Conservation (phyloP, 2,113 vertebrate species). For the Gallinago jamesoni region DNA sequence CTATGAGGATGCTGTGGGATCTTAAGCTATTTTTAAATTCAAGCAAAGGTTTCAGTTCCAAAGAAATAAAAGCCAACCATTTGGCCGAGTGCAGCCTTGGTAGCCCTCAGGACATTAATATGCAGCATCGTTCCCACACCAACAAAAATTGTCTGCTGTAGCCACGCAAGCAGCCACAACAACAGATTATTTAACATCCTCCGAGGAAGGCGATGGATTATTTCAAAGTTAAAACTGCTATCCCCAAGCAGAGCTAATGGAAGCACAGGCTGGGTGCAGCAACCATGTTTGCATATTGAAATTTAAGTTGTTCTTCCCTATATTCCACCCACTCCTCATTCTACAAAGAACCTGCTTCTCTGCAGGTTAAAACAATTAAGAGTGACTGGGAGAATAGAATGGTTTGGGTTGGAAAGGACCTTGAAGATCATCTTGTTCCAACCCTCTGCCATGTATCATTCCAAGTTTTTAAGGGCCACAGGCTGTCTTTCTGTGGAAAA, state of each 20-base stretch:
- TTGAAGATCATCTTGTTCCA: not conserved
- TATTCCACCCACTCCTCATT: not conserved
- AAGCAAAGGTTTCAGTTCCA: not conserved
- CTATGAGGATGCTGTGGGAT: not conserved
- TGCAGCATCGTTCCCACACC: not conserved
- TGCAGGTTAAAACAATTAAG: not conserved
- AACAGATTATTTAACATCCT: not conserved
- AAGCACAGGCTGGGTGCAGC: not conserved
- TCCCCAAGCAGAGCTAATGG: not conserved
- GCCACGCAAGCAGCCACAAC: not conserved
- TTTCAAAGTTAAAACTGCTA: not conserved
- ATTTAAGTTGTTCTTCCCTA: not conserved
- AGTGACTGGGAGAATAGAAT: not conserved
- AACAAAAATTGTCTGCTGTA: not conserved
- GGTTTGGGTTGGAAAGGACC: not conserved
- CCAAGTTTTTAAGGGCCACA: not conserved
- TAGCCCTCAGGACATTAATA: not conserved
- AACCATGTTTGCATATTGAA: fast-evolving
- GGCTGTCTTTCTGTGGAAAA: not conserved
- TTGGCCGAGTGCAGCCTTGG: not conserved
- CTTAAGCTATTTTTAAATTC: not conserved
- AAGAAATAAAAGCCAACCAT: not conserved
- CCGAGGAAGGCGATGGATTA: not conserved
- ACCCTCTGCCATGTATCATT: not conserved
- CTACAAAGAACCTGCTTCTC: not conserved